phyloP scores from a whole-genome alignment of 2,113 vertebrate species.

The Semicossyphus pulcher region DNA sequence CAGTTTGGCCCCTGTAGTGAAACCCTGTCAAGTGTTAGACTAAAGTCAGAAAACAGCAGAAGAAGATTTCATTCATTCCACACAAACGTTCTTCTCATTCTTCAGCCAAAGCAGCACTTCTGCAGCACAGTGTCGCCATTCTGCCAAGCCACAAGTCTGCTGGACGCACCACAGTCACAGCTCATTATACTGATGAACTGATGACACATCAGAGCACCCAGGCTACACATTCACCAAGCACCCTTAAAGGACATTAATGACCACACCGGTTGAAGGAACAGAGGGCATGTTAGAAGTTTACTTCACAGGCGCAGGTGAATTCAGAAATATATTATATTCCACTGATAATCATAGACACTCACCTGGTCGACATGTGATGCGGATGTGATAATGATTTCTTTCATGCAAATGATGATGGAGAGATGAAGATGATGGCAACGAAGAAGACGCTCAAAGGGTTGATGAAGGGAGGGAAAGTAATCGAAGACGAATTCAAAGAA shows the following conservation, averaged over 20 bases:
- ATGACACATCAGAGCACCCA: conserved; percentile 46
- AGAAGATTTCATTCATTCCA: conserved; percentile 74
- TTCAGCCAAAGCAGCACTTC: conserved; percentile 73
- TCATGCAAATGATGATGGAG: background rate
- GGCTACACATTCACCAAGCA: conserved; percentile 23
- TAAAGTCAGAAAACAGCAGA: conserved; percentile 67
- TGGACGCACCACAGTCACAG: conserved; percentile 40
- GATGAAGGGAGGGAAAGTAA: background rate
- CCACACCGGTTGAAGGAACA: background rate
- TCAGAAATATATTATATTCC: background rate
- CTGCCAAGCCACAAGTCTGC: conserved; percentile 68
- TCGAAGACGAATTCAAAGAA: too few species aligned
- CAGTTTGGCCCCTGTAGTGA: conserved; percentile 24
- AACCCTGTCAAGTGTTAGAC: conserved; percentile 63
- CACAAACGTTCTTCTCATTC: conserved; percentile 63
- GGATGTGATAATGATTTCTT: background rate
- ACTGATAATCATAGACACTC: background rate
- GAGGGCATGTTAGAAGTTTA: conserved; percentile 19
- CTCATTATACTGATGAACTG: conserved; percentile 54
- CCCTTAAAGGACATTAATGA: conserved; percentile 14
- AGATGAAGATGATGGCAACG: background rate
- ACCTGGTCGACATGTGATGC: background rate
- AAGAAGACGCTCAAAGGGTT: background rate
- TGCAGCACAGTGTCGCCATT: conserved; percentile 53
- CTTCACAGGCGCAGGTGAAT: background rate